Base-by-base conservation (phyloP, 2,113 vertebrate genomes). In the Geococcyx californianus region DNA sequence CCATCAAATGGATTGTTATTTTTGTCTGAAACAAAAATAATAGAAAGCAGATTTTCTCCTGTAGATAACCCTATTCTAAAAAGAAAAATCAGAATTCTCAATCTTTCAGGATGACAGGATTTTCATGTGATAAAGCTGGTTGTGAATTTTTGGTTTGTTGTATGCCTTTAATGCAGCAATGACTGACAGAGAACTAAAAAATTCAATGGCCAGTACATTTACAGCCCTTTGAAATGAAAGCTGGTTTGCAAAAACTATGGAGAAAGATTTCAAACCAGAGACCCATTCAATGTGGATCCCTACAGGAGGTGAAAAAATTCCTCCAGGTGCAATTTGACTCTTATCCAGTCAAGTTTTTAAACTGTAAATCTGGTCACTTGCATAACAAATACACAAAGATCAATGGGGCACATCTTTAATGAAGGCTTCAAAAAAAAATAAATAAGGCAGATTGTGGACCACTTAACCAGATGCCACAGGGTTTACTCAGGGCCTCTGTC, bases 381-480 rank as follows among this genome's bases (percentile, higher is more conserved):
- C 77, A 85, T 23, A 82, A 55, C 36, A 93, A 93, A 89, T 76
- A 54, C 31, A 33, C 26, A 49, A 93, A 94, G 84, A 95, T 84
- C 84, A 93, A 84, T 67, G 88, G 16, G 34, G 11, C 23, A 64
- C 20, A 93, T 67, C 60, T 85, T 90, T 96, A 69, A 95, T 93
- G 59, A 75, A 88, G 76, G 16, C 16, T 45, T 91, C 62, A 3
- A 40, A 81, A 69, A 73, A 74, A 33, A 59, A n/a, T n/a, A 80
- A 34, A 51, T 40, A 77, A 91, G 75, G 74, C 78, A 96, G 91
- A 91, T 63, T 93, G 85, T 84, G 79, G 83, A 66, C 66, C 94
- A 87, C 85, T 78, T 85, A 96, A 90, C 60, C 89, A 93, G 89
- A 94, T 94, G 95, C 93, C 70, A 83, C 56, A 76, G 45, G 73